Conservation (phyloP, 2,888 invertebrate genomes). For the Merodon equestris region DNA sequence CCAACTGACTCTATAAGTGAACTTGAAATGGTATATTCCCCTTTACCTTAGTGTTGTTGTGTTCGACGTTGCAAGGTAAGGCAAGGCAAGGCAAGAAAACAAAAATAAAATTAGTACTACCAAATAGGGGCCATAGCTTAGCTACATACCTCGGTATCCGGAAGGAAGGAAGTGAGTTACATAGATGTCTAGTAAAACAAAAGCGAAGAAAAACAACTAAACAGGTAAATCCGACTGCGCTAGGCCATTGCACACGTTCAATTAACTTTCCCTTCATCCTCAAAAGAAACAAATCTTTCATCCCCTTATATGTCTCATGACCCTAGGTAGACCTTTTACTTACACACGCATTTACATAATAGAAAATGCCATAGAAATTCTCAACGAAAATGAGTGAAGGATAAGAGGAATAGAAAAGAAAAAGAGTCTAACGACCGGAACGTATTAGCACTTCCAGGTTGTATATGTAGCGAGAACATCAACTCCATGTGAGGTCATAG, state of each 20-base stretch:
- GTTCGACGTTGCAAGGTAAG: too few relatives aligned
- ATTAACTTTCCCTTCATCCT: slow-evolving; percentile 40
- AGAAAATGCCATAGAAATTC: slow-evolving; percentile 25
- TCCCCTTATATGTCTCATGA: slow-evolving; percentile 7
- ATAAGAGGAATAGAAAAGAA: too few relatives aligned
- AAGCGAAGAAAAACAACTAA: slow-evolving; percentile 23
- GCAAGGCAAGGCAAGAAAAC: too few relatives aligned
- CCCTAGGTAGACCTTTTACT: slow-evolving; percentile 24
- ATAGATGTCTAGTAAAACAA: background rate
- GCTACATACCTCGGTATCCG: background rate
- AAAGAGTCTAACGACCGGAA: slow-evolving; percentile 46
- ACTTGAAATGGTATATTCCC: slow-evolving; percentile 13
- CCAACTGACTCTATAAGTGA: slow-evolving; percentile 22
- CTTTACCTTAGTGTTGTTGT: background rate
- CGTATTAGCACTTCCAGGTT: slow-evolving; percentile 63
- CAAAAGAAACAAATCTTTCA: slow-evolving; percentile 18
- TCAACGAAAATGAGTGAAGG: slow-evolving; percentile 41
- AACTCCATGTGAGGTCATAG: slow-evolving; percentile 62
- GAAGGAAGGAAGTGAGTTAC: slow-evolving; percentile 15
- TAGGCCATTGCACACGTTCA: slow-evolving; percentile 41
- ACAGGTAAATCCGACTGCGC: slow-evolving; percentile 54
- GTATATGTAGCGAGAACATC: slow-evolving; percentile 32
- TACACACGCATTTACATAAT: slow-evolving; percentile 1
- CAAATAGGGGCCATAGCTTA: too few relatives aligned
- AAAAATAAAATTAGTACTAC: too few relatives aligned